Evolutionary conservation across 2,113 vertebrate species (phyloP), one percentile per base, ranked within the genome.

Genomic region (Himantopus leucocephalus): DNA sequence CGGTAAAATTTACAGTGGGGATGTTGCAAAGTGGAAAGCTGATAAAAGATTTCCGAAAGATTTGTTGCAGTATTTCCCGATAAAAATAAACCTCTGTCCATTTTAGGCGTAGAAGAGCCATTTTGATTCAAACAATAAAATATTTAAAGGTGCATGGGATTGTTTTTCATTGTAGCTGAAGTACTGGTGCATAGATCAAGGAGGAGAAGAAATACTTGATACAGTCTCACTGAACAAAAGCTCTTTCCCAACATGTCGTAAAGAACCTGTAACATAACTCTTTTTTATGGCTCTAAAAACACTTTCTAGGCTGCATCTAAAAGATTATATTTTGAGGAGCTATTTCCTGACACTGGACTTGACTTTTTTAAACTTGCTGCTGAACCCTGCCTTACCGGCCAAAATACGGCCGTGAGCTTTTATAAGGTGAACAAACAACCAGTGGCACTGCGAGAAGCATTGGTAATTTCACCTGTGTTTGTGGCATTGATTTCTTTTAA

Each of bases 21-120:
- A 82, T 89, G 73, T 85, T 91, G 81, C 77, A 39, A 87, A 94
- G 50, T 60, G 53, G 77, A 96, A 85, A 23, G 6, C 60, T 88
- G 92, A 92, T 95, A 89, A 87, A 92, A 93, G 77, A 92, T 74
- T 94, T 95, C 71, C 52, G 32, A 39, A 77, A 92, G 85, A 85
- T 92, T 91, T 95, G 77, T 94, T 89, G 79, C 59, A 71, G 15
- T n/a, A 45, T 39, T 41, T 78, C 47, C 23, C 3, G 21, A 63
- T 76, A 81, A 78, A 96, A 92, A 82, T 35, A 73, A 77, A 48
- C 52, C 39, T 64, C 55, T 82, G 83, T 76, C 85, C 88, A 48
- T 94, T 95, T 96, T 85, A 94, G 74, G 32, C 58, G 43, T n/a
- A 79, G 59, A 56, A 94, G 71, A 93, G 43, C 55, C 91, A 85